phyloP scores from a whole-genome alignment of 2,797 vertebrate genomes.

The Poecile montanus region DNA sequence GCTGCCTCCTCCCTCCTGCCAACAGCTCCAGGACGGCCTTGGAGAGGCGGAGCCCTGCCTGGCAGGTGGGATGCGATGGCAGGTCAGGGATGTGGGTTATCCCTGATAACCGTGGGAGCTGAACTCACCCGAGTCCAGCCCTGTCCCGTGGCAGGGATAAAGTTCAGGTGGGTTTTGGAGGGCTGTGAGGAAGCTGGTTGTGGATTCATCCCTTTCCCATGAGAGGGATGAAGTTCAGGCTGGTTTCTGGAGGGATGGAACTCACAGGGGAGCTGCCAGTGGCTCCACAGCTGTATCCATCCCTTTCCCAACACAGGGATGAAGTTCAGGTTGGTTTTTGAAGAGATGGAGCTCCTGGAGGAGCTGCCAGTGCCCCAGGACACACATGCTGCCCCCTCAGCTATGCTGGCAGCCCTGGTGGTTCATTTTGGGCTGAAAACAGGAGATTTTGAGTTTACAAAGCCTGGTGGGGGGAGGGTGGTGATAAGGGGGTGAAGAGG shows the following conservation, averaged over 20 bases:
- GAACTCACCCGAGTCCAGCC: not conserved
- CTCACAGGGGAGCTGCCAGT: fast-evolving
- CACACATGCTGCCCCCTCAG: fast-evolving
- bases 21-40: fast-evolving
- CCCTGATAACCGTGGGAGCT: fast-evolving
- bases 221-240: too few species aligned
- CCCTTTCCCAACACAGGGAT: not conserved
- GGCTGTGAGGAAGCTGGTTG: not conserved
- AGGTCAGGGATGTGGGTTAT: not conserved
- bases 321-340: fast-evolving
- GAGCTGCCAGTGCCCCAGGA: not conserved
- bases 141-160: not conserved
- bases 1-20: not conserved
- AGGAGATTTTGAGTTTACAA: not conserved
- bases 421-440: not conserved
- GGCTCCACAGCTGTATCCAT: not conserved
- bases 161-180: not conserved
- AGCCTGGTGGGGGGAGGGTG: too few species aligned
- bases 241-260: not conserved
- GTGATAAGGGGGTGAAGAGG: not conserved
- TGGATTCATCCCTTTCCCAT: not conserved
- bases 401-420: not conserved
- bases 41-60: not conserved
- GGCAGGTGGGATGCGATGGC: fast-evolving
- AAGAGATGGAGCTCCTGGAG: not conserved